phyloP scores from a whole-genome alignment of 2,888 invertebrate genomes.

The Torymus tubicola region DNA sequence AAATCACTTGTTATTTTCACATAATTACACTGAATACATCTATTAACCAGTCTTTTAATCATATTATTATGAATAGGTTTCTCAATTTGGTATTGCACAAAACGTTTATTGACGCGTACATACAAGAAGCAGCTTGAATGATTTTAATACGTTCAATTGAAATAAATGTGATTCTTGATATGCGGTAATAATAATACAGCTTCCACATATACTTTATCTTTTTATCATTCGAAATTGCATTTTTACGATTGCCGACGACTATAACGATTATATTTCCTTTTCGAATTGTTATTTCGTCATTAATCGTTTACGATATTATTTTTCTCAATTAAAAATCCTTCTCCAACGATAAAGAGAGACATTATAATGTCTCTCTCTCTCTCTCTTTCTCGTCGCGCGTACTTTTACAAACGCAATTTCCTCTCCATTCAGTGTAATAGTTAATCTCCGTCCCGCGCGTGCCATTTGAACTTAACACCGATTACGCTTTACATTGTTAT shows the following conservation, averaged over 20 bases:
- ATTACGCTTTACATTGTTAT: too few relatives aligned
- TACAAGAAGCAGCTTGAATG: not conserved
- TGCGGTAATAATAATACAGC: too few relatives aligned
- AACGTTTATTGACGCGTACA: not conserved
- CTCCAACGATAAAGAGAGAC: too few relatives aligned
- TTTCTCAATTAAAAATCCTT: not conserved
- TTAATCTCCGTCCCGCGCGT: not conserved
- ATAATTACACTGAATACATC: not conserved
- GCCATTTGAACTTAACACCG: not conserved
- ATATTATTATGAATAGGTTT: not conserved
- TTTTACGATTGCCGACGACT: too few relatives aligned
- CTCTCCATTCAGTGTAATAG: not conserved
- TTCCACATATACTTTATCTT: too few relatives aligned
- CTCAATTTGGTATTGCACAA: conserved; percentile 1
- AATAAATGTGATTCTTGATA: conserved; percentile 25
- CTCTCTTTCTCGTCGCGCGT: too few relatives aligned
- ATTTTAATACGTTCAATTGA: conserved; percentile 25
- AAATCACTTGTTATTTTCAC: too few relatives aligned
- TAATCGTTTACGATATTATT: not conserved
- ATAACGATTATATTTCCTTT: too few relatives aligned
- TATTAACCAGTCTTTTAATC: not conserved
- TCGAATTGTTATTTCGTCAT: too few relatives aligned
- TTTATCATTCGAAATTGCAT: too few relatives aligned
- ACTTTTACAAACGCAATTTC: not conserved
- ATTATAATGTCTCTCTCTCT: too few relatives aligned